Evolutionary conservation across 2,797 vertebrate genomes (phyloP).

Genomic region (Enteromius afrohamiltoni): DNA sequence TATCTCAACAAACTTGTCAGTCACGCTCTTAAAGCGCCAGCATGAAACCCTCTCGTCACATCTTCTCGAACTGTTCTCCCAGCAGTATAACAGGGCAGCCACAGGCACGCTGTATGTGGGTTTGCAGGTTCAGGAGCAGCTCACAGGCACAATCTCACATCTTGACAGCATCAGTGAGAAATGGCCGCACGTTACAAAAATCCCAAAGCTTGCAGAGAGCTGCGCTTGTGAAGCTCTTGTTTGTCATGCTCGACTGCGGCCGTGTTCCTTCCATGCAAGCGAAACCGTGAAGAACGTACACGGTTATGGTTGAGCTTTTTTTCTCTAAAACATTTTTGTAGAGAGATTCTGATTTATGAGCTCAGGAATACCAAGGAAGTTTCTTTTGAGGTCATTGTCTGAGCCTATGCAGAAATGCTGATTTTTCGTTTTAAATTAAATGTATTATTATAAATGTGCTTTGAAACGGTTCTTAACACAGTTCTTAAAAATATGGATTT

Average conservation of each 20-base stretch:
- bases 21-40: background rate
- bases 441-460: background rate
- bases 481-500: background rate
- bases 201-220: conserved; percentile 31
- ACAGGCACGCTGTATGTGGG: conserved; percentile 64
- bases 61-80: conserved; percentile 38
- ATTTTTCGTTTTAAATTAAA: background rate
- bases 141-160: conserved; percentile 61
- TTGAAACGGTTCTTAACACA: background rate
- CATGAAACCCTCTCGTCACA: conserved; percentile 3
- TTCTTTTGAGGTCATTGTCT: background rate
- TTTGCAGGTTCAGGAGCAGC: background rate
- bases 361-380: background rate
- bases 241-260: conserved; percentile 38
- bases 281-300: conserved; percentile 23
- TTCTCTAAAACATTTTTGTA: background rate
- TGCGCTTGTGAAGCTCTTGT: conserved; percentile 24
- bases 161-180: conserved; percentile 67
- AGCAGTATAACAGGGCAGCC: conserved; percentile 63
- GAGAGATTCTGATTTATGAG: conserved; percentile 21
- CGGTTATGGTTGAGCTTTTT: background rate
- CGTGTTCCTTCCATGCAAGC: conserved; percentile 11
- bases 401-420: background rate
- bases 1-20: background rate
- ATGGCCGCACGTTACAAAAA: conserved; percentile 42